Conservation (phyloP, 2,113 vertebrate genomes). For the Neoarius graeffei region DNA sequence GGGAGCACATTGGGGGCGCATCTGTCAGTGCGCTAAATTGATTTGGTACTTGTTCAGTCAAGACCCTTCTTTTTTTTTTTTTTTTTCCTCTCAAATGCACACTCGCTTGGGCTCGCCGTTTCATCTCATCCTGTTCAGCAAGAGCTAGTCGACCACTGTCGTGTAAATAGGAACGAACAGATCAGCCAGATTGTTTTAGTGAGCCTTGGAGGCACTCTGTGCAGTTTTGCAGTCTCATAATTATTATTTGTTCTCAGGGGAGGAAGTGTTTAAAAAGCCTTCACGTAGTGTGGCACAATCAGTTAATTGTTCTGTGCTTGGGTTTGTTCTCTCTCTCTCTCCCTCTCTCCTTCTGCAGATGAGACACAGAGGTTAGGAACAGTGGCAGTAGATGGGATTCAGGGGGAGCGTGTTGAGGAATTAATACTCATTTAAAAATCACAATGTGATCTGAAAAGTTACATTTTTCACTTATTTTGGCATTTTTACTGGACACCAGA, state of each 20-base stretch:
- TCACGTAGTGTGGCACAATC: constrained; percentile 47
- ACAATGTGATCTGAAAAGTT: background rate
- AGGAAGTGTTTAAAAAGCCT: constrained; percentile 53
- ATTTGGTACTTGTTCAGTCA: constrained; percentile 9
- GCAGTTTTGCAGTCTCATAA: constrained; percentile 51
- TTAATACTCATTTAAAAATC: no score
- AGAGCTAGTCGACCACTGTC: constrained; percentile 43
- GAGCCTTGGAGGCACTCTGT: constrained; percentile 42
- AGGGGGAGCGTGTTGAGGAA: background rate
- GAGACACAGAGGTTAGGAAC: background rate
- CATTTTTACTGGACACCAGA: background rate
- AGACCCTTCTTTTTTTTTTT: background rate
- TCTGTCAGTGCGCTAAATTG: constrained; percentile 10
- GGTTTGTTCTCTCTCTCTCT: background rate
- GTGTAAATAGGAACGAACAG: constrained; percentile 53
- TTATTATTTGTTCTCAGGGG: constrained; percentile 56
- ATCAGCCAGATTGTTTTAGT: constrained; percentile 53
- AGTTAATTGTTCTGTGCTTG: constrained; percentile 47
- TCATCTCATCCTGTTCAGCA: constrained; percentile 13
- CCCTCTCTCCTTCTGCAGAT: constrained; percentile 6
- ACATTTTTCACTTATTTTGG: background rate
- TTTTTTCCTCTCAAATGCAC: background rate
- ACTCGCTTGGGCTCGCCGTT: background rate
- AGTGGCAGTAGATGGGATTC: background rate
- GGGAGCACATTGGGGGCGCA: background rate